phyloP scores from a whole-genome alignment of 2,113 vertebrate genomes.

The Pitta sordida region DNA sequence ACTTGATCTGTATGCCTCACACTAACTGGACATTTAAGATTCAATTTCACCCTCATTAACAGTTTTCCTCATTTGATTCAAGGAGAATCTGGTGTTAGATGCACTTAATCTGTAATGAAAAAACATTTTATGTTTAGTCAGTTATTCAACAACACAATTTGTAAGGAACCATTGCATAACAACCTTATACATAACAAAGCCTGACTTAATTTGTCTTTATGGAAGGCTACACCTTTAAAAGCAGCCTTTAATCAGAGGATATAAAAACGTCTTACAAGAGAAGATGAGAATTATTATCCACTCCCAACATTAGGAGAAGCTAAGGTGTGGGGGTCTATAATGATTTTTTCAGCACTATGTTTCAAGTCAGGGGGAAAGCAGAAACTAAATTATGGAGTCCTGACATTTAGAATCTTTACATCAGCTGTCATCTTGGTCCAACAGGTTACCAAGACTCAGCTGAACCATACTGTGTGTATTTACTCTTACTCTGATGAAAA shows the following conservation, averaged over 20 bases:
- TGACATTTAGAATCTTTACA: not conserved
- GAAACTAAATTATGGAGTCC: not conserved
- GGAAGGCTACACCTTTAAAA: not conserved
- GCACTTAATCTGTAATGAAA: not conserved
- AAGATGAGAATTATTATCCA: not conserved
- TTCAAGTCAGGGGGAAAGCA: not conserved
- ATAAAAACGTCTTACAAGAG: not conserved
- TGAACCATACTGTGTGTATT: not conserved
- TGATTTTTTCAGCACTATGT: not conserved
- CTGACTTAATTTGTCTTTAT: not conserved
- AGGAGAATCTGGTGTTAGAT: not conserved
- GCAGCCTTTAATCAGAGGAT: not conserved
- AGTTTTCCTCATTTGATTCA: not conserved
- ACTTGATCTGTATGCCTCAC: not conserved
- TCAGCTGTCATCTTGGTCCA: not conserved
- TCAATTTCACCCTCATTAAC: not conserved
- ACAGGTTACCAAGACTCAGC: rapidly evolving
- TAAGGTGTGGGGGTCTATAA: not conserved
- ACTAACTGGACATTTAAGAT: not conserved
- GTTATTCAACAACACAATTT: not conserved
- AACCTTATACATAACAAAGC: not conserved
- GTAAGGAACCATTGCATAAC: not conserved
- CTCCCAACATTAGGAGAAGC: not conserved
- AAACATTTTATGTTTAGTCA: not conserved
- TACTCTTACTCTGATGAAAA: not conserved